Percentiles rank a stretch among this genome's conserved stretches.
phyloP scores from a whole-genome alignment of 2,888 invertebrate species.

The Drosophila flavopinicola region DNA sequence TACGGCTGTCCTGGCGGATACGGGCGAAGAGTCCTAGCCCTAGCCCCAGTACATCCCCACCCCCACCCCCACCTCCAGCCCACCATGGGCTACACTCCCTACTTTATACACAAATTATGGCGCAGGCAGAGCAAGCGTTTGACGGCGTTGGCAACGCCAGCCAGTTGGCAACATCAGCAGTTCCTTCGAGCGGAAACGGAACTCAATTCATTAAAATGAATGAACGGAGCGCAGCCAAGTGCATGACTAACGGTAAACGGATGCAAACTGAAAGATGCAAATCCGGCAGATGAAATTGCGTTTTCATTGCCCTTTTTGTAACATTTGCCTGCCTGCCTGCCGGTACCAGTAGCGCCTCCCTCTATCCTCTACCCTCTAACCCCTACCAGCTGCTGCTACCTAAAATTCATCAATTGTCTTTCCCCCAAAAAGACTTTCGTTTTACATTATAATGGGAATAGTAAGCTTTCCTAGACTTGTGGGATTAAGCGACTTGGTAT shows the following conservation, averaged over 20 bases:
- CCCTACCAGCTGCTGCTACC: neutral
- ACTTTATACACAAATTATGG: constrained; percentile 65
- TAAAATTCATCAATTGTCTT: constrained; percentile 19
- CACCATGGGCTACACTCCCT: constrained; percentile 19
- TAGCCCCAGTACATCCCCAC: neutral
- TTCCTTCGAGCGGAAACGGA: constrained; percentile 76
- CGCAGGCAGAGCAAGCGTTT: constrained; percentile 39
- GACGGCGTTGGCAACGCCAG: constrained; percentile 50
- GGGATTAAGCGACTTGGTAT: no score
- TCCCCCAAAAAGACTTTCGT: neutral
- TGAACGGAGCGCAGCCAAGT: constrained; percentile 74
- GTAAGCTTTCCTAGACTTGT: no score
- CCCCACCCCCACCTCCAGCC: neutral
- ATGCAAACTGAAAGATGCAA: constrained; percentile 79
- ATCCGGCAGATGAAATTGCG: constrained; percentile 75
- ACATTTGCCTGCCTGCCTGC: neutral
- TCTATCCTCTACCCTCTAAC: neutral
- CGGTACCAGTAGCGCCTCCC: neutral
- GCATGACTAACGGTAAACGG: constrained; percentile 80
- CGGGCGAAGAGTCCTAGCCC: constrained; percentile 35
- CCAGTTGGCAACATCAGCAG: constrained; percentile 65
- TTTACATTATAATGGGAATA: neutral
- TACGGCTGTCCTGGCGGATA: constrained; percentile 52
- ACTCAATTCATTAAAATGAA: constrained; percentile 81
- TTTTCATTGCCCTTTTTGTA: constrained; percentile 50